Evolutionary conservation across 1,140 invertebrate species (phyloP).

Genomic region (Neodiprion fabricii): DNA sequence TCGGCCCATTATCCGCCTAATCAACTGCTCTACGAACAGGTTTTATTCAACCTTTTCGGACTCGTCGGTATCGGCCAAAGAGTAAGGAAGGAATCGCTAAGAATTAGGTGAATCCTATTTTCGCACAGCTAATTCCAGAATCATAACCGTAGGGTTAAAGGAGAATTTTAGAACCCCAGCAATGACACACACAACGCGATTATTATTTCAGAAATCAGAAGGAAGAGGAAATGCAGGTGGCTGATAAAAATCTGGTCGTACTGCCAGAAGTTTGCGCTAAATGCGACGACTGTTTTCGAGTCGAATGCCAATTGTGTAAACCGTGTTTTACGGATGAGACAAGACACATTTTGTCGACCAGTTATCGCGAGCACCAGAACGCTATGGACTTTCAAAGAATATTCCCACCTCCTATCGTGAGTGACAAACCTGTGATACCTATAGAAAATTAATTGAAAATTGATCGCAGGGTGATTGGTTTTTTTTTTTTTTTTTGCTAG

Average conservation of each 20-base stretch:
- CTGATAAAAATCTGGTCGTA: slow-evolving; percentile 82
- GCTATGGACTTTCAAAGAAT: slow-evolving; percentile 80
- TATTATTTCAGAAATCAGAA: slow-evolving; percentile 49
- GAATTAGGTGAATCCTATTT: slow-evolving; percentile 25
- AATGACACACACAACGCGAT: slow-evolving; percentile 24
- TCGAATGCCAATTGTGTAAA: slow-evolving; percentile 80
- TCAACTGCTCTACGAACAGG: slow-evolving; percentile 89
- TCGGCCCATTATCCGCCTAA: slow-evolving; percentile 92
- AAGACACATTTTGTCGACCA: slow-evolving; percentile 66
- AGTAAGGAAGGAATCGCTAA: slow-evolving; percentile 50
- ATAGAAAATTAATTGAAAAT: not conserved
- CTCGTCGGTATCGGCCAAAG: slow-evolving; percentile 78
- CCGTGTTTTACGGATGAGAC: slow-evolving; percentile 75
- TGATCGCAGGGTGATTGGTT: not conserved
- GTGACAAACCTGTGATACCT: slow-evolving; percentile 31
- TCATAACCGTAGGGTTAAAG: slow-evolving; percentile 11
- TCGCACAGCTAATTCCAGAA: slow-evolving; percentile 12
- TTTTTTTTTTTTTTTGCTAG: slow-evolving; percentile 11
- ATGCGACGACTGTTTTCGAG: slow-evolving; percentile 68
- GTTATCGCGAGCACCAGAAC: slow-evolving; percentile 82
- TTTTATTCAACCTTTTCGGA: slow-evolving; percentile 85
- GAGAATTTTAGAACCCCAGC: slow-evolving; percentile 21
- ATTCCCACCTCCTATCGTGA: slow-evolving; percentile 80
- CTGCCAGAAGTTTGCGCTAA: slow-evolving; percentile 76
- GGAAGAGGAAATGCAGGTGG: slow-evolving; percentile 73